Evolutionary conservation across 1,140 invertebrate species (phyloP).

Genomic region (Lepidostoma basale): DNA sequence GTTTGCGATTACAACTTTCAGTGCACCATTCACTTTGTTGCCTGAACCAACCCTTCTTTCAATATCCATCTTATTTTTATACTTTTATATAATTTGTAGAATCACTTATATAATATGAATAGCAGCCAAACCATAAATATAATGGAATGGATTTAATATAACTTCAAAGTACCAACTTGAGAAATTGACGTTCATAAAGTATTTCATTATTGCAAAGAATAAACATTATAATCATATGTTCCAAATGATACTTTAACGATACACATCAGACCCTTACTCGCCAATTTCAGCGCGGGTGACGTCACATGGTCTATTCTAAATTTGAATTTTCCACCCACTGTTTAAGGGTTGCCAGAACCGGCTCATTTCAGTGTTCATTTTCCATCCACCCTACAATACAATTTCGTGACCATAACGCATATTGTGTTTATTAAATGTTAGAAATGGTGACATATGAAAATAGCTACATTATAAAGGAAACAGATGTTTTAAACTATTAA

Average conservation of each 20-base stretch:
- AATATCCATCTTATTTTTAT: neutral
- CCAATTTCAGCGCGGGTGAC: neutral
- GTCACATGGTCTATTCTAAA: neutral
- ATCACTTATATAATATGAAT: no score
- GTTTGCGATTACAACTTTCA: no score
- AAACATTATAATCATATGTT: slow-evolving; percentile 13
- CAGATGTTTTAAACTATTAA: no score
- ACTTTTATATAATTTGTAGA: neutral
- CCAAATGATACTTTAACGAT: slow-evolving; percentile 26
- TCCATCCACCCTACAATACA: no score
- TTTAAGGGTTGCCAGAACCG: neutral
- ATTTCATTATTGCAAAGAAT: neutral
- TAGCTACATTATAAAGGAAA: no score
- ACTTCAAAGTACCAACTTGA: neutral
- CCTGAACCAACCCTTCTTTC: no score
- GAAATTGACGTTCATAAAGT: neutral
- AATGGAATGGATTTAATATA: no score
- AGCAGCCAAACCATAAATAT: neutral
- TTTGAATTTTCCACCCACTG: slow-evolving; percentile 10
- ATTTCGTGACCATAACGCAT: no score
- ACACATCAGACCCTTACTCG: neutral
- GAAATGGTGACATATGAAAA: no score
- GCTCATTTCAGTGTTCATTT: no score
- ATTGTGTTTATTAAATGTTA: no score
- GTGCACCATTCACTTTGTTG: no score